A percentile compares a stretch with the other conserved stretches of the same genome.
These are phyloP conservation scores for Diploscapter pachys DNA, from an alignment of 1,140 invertebrate species.

Conservation along the genomic window DNA sequence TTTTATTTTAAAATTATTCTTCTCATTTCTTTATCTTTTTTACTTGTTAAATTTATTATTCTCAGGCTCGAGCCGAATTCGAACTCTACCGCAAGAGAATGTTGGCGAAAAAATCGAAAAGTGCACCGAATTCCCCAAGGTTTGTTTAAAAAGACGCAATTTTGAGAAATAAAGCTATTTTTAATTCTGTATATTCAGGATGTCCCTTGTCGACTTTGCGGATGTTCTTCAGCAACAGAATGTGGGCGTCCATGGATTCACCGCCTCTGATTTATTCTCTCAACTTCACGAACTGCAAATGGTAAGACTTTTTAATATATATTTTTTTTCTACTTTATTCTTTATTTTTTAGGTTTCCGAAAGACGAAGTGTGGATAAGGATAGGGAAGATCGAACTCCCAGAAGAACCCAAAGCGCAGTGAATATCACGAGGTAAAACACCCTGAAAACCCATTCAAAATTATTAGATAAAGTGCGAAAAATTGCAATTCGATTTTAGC, in stretches of 20 bases:
- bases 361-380: no score
- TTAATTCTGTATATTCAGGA: no score
- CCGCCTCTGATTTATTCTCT: constrained; percentile 26
- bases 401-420: no score
- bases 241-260: constrained; percentile 28
- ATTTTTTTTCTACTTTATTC: no score
- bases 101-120: constrained; percentile 39
- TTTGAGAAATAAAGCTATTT: neutral
- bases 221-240: constrained; percentile 32
- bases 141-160: constrained; percentile 27
- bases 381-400: no score
- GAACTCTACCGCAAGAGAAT: constrained; percentile 33
- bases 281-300: constrained; percentile 28
- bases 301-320: no score
- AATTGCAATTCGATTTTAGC: no score
- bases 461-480: no score
- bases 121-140: constrained; percentile 37
- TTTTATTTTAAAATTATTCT: neutral
- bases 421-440: no score
- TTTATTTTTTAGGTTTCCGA: no score
- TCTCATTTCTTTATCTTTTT: neutral
- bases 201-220: neutral
- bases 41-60: neutral
- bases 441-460: no score
- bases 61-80: constrained; percentile 29